These are phyloP conservation scores for Lerista edwardsae DNA, from an alignment of 2,797 vertebrate species.

Conservation along the genomic window DNA sequence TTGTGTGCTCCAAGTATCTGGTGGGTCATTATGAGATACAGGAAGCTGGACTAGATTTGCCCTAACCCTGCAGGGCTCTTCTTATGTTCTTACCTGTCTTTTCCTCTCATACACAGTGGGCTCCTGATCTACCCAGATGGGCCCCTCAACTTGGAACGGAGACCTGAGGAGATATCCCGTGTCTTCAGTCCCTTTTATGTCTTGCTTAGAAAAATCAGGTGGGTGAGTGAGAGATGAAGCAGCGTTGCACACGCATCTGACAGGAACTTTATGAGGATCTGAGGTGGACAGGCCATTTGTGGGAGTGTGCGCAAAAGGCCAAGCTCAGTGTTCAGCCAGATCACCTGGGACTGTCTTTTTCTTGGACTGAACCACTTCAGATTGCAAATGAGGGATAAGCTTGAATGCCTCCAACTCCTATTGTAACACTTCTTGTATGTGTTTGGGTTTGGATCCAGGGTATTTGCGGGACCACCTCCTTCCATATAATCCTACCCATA, in stretches of 20 bases:
- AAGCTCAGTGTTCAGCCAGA: not conserved
- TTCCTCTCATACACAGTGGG: constrained; percentile 57
- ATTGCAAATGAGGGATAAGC: not conserved
- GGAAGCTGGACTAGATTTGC: too few species aligned
- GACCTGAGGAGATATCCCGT: constrained; percentile 73
- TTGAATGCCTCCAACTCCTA: not conserved
- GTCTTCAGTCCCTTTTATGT: constrained; percentile 78
- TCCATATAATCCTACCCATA: too few species aligned
- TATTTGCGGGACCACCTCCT: too few species aligned
- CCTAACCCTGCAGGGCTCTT: too few species aligned
- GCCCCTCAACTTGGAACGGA: constrained; percentile 73
- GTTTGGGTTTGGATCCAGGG: too few species aligned
- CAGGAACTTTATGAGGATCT: not conserved
- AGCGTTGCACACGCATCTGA: not conserved
- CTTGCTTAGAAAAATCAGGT: constrained; percentile 79
- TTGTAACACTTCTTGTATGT: not conserved
- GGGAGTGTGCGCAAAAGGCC: not conserved
- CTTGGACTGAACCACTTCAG: not conserved
- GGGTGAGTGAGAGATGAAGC: fast-evolving
- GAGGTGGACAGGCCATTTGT: not conserved
- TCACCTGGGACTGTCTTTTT: not conserved
- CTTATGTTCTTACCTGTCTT: not conserved
- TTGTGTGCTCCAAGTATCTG: too few species aligned
- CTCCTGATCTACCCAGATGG: constrained; percentile 80
- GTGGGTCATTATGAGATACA: too few species aligned